Base-by-base conservation (phyloP, 2,797 vertebrate genomes). In the Cetoscarus ocellatus region DNA sequence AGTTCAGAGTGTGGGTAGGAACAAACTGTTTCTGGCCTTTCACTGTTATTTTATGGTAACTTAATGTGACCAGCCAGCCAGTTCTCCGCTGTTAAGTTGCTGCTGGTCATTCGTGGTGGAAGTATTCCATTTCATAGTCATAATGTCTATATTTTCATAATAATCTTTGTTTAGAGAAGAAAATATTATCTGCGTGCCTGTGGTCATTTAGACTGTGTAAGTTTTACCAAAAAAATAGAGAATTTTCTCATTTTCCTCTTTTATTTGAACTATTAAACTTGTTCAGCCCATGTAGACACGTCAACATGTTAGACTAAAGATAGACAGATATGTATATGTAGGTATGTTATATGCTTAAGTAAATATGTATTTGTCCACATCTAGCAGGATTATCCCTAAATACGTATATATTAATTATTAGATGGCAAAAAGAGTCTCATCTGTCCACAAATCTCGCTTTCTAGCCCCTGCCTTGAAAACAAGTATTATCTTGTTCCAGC, bases 11-110 rank as follows among this genome's bases (percentile, higher is more conserved):
- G 79, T 75, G 87, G 84, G 53, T 59, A 76, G 82, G 75, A 85
- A 88, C 83, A 75, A 80, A 81, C 79, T 77, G 64, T 70, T 70
- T 81, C 38, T 77, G 80, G 84, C 62, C 59, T 77, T 44, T 73
- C 60, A 42, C 17, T 85, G 82, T 82, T 89, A 42, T 83, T 86
- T 88, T 83, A 85, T 87, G 82, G 74, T 64, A 60, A 79, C 47
- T 68, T 83, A 79, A 87, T 79, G 68, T 84, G 75, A 70, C 13
- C 1, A 73, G 69, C 81, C 71, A 53, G 79, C 79, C 73, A 64
- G 59, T 70, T 86, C 60, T 60, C 68, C 5, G n/a, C 67, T 75
- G 69, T 69, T 51, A 61, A 73, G 51, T 76, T 36, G 42, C 68
- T 59, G 67, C 36, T 65, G 19, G 44, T 79, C 74, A 57, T 84